Evolutionary conservation across 2,113 vertebrate species (phyloP), one percentile per base, ranked within the genome.

Genomic region (Gymnocephalus cernua): DNA sequence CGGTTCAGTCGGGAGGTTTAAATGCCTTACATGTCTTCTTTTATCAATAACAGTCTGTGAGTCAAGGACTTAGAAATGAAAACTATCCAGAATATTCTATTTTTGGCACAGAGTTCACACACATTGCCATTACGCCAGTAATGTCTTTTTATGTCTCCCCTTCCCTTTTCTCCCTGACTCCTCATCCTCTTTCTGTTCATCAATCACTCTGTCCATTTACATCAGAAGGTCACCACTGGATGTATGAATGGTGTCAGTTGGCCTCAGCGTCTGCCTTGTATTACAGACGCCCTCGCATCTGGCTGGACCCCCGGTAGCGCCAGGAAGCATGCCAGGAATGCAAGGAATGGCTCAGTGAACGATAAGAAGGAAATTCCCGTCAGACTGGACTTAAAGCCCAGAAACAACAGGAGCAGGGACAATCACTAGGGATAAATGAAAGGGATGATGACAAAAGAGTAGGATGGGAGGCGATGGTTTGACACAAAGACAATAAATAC

Each of bases 331-430:
- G 90, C 80, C 66, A 84, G 83, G 93, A 93, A 96, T 96, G 89
- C 67, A 23, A 79, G 85, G 94, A 95, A 96, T 95, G 90, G 87
- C 63, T 56, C 83, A 86, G 88, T 90, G 86, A 91, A 56, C 56
- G 94, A 94, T 94, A 92, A 91, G 93, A 90, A 93, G 94, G 93
- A 94, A 95, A 89, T 93, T 93, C 92, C 94, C 91, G 38, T 41
- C 67, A 79, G 72, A 86, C 74, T 74, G 77, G 74, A 90, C 84
- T 78, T 44, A 79, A 88, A 78, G 74, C 78, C 58, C 82, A 87
- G 87, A 87, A 92, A 86, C 75, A 92, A 92, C 84, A 70, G 32
- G 54, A 53, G 3, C n/a, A 48, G 11, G 51, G 59, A 88, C 83
- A 84, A 84, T 89, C 64, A 80, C 81, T 27, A 54, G 65, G 79